Percentiles rank a stretch among this genome's conserved stretches.
Evolutionary conservation across 2,888 invertebrate species (phyloP).

Genomic region (Sarcophaga carnaria): DNA sequence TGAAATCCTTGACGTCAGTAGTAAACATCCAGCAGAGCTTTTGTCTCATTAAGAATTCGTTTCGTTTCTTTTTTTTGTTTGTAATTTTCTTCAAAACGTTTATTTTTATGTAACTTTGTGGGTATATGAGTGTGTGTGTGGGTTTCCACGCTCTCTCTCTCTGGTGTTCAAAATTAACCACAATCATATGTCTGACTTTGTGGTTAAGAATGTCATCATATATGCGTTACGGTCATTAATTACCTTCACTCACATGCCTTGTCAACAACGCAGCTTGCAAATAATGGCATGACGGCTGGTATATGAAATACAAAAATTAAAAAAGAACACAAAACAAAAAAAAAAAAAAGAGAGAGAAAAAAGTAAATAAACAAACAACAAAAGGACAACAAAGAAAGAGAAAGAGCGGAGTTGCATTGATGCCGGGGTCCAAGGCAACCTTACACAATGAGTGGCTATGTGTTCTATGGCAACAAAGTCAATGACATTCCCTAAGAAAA

Average conservation of each 20-base stretch:
- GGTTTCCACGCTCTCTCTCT: neutral
- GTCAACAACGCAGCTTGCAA: constrained; percentile 56
- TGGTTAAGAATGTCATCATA: constrained; percentile 65
- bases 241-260: constrained; percentile 67
- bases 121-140: neutral
- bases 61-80: constrained; percentile 21
- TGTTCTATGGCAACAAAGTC: constrained; percentile 12
- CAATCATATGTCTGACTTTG: constrained; percentile 65
- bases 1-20: neutral
- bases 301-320: neutral
- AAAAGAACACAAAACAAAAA: constrained; percentile 11
- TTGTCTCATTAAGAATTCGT: constrained; percentile 32
- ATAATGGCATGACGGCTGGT: neutral
- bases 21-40: neutral
- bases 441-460: too few species aligned
- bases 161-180: constrained; percentile 52
- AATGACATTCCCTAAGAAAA: constrained; percentile 24
- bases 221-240: constrained; percentile 68
- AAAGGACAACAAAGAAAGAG: neutral
- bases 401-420: neutral
- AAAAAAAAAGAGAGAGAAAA: constrained; percentile 8
- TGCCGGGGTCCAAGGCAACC: neutral
- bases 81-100: neutral
- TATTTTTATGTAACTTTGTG: too few species aligned
- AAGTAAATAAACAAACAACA: constrained; percentile 33